Base-by-base conservation (phyloP, 2,888 invertebrate species). In the Azorinus chamasolen region DNA sequence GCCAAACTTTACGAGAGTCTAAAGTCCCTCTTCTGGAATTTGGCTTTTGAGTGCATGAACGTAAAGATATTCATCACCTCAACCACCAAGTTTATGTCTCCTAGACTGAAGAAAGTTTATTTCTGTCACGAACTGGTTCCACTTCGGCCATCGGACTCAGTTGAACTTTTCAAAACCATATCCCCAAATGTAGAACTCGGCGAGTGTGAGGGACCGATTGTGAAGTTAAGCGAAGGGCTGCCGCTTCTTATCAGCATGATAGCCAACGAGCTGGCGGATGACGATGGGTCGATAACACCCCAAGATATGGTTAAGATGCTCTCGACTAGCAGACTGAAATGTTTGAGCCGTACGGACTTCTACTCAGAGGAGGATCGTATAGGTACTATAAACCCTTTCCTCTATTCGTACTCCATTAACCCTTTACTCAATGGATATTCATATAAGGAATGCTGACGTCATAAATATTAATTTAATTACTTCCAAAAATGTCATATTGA, bases 21-120 rank as follows among this genome's bases (percentile, higher is more conserved):
- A 32, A 41, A 81, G 8, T 41, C 48, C 1, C 32, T 83, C 1
- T 37, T 68, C 20, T 43, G 32, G 16, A 48, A 51, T 16, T 41
- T 83, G 2, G 50, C 77, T 18, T 59, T 55, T 25, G 18, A 64
- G 16, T 61, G 59, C 16, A 48, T 32, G 16, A 73, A 66, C 37
- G 62, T 83, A 3, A 85, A 83, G 45, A 51, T 80, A 18, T 54
- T 87, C 12, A 54, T 85, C 10, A 83, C 85, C 22, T 82, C 87
- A 14, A 84, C 87, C 6, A 69, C 69, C 10, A 59, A 77, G 22
- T 50, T 70, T 2, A 50, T 61, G 58, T 68, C 80, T 20, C 43
- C 66, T 6, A 55, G 54, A 14, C 27, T 65, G 14, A 12, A 45
- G 16, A 71, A 61, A 22, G 54, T 55, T 0, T 74, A 65, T 46